Conservation (phyloP, 1,140 invertebrate species). For the Eupristina koningsbergeri region DNA sequence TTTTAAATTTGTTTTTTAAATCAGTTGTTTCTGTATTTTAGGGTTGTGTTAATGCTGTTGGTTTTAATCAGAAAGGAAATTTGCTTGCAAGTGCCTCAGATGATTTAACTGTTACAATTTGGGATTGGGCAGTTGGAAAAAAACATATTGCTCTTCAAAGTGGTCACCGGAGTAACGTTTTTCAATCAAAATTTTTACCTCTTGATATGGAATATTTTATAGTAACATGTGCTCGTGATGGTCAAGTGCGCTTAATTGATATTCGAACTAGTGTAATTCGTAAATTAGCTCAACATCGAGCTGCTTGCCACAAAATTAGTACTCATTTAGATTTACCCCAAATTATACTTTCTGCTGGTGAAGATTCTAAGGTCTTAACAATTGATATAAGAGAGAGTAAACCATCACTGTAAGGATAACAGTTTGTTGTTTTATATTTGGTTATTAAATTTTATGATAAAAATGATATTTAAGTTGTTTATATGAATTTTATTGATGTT, state of each 20-base stretch:
- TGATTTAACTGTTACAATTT: constrained; percentile 88
- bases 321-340: constrained; percentile 83
- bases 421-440: constrained; percentile 6
- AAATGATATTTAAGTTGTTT: constrained; percentile 21
- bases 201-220: constrained; percentile 84
- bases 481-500: constrained; percentile 51
- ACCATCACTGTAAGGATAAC: constrained; percentile 76
- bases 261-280: constrained; percentile 73
- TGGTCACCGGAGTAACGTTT: constrained; percentile 90
- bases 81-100: constrained; percentile 91
- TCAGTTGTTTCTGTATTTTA: constrained; percentile 48
- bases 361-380: constrained; percentile 87
- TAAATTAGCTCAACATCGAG: constrained; percentile 81
- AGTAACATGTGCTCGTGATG: constrained; percentile 90
- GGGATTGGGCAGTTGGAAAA: constrained; percentile 90
- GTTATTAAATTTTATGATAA: constrained; percentile 33
- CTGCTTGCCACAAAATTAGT: constrained; percentile 86
- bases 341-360: constrained; percentile 87
- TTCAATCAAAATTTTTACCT: constrained; percentile 83
- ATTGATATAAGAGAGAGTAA: constrained; percentile 86
- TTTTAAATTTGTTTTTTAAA: background rate
- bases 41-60: constrained; percentile 93
- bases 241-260: constrained; percentile 80
- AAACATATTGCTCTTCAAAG: constrained; percentile 79
- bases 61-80: constrained; percentile 88